Conservation (phyloP, 2,113 vertebrate genomes). For the Solenodon paradoxus region DNA sequence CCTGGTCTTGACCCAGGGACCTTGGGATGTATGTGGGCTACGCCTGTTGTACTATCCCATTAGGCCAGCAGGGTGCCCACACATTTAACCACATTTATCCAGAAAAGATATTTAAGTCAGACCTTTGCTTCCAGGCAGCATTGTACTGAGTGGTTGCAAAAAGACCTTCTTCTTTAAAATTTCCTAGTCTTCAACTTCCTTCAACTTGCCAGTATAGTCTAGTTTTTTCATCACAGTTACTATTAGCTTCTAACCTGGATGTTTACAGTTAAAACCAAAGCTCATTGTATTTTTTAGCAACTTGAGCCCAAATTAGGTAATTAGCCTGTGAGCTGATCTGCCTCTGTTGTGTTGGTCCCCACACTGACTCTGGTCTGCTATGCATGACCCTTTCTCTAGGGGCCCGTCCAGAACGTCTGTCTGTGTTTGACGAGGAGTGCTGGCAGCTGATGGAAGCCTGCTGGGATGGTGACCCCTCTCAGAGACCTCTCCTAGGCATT, state of each 20-base stretch:
- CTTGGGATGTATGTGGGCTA: no score
- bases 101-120: not conserved
- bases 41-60: no score
- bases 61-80: no score
- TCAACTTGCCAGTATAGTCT: not conserved
- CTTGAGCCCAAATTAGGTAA: not conserved
- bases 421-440: constrained; percentile 94
- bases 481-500: constrained; percentile 94
- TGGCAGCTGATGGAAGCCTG: constrained; percentile 99
- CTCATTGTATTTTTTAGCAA: not conserved
- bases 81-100: no score
- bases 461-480: constrained; percentile 94
- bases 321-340: not conserved
- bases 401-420: constrained; percentile 91
- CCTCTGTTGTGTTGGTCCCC: fast-evolving
- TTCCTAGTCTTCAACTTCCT: not conserved
- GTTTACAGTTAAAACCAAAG: not conserved
- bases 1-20: no score
- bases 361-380: not conserved
- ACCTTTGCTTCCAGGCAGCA: not conserved
- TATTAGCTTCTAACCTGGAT: not conserved
- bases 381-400: constrained; percentile 78
- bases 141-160: not conserved
- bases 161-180: not conserved
- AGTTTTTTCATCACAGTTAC: not conserved